Percentiles rank a stretch among this genome's conserved stretches.
Evolutionary conservation across 1,140 invertebrate genomes (phyloP).

Genomic region (Drosophila nikananu): DNA sequence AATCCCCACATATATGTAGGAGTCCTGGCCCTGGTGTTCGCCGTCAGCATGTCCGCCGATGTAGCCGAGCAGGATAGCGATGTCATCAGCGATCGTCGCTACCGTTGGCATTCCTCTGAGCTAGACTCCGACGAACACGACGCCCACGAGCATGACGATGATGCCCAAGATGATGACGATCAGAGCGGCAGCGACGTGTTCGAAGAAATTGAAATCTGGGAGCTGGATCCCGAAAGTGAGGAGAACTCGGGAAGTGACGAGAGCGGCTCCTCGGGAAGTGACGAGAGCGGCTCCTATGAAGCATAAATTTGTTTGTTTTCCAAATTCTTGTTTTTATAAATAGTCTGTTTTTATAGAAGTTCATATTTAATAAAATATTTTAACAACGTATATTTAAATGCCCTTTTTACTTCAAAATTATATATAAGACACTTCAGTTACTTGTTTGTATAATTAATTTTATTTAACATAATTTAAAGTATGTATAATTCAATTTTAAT

Average conservation of each 20-base stretch:
- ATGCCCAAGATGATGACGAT: constrained; percentile 1
- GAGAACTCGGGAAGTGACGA: neutral
- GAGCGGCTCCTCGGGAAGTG: constrained; percentile 4
- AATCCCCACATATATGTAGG: constrained; percentile 13
- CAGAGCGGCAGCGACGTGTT: neutral
- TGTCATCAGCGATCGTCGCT: constrained; percentile 67
- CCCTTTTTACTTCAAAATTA: no score
- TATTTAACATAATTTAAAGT: constrained; percentile 84
- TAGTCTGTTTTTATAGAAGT: neutral
- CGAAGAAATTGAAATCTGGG: constrained; percentile 2
- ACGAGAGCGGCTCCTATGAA: constrained; percentile 23
- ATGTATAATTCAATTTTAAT: constrained; percentile 80
- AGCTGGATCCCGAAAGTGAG: neutral
- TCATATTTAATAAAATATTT: constrained; percentile 11
- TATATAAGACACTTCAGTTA: neutral
- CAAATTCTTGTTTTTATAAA: constrained; percentile 29
- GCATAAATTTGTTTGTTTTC: constrained; percentile 1
- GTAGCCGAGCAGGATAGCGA: constrained; percentile 8
- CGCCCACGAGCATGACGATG: no score
- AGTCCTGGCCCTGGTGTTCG: constrained; percentile 58
- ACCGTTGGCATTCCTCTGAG: constrained; percentile 53
- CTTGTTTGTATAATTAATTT: constrained; percentile 77
- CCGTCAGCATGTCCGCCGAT: constrained; percentile 10
- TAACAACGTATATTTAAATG: neutral
- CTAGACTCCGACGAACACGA: no score